phyloP scores from a whole-genome alignment of 2,113 vertebrate species.

The Calyptomena viridis region DNA sequence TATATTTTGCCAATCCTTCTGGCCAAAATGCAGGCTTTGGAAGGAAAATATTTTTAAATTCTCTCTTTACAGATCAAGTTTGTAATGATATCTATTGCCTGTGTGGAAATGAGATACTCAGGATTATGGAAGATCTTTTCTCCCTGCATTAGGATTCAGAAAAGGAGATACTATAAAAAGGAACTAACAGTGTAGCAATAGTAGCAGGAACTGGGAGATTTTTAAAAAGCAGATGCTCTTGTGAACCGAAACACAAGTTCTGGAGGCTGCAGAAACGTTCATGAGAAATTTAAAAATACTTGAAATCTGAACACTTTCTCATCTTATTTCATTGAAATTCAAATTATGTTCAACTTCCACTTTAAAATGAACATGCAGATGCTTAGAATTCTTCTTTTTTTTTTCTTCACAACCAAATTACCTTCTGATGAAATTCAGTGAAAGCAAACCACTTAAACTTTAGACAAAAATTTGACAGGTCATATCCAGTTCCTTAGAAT shows the following conservation, averaged over 20 bases:
- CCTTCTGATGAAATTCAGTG: slow-evolving; percentile 45
- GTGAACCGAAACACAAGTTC: slow-evolving; percentile 1
- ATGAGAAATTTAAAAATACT: slow-evolving; percentile 32
- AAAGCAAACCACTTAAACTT: slow-evolving; percentile 27
- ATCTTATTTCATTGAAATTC: slow-evolving; percentile 50
- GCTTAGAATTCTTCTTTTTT: background rate
- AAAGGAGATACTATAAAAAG: background rate
- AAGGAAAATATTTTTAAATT: background rate
- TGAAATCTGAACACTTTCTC: slow-evolving; percentile 30
- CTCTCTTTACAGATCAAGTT: background rate
- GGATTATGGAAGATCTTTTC: background rate
- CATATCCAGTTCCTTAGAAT: slow-evolving; percentile 2
- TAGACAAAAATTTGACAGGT: background rate
- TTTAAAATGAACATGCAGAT: slow-evolving; percentile 31
- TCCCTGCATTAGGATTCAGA: background rate
- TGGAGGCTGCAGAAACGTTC: background rate
- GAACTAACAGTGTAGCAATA: background rate
- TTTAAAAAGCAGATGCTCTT: slow-evolving; percentile 35
- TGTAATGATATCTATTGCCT: background rate
- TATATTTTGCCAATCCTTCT: background rate
- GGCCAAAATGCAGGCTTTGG: background rate
- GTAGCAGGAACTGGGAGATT: background rate
- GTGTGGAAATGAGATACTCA: background rate
- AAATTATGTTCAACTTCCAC: slow-evolving; percentile 30
- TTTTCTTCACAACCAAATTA: background rate